These are phyloP conservation scores for Epistrophe grossulariae DNA, from an alignment of 2,888 invertebrate genomes.

Conservation along the genomic window DNA sequence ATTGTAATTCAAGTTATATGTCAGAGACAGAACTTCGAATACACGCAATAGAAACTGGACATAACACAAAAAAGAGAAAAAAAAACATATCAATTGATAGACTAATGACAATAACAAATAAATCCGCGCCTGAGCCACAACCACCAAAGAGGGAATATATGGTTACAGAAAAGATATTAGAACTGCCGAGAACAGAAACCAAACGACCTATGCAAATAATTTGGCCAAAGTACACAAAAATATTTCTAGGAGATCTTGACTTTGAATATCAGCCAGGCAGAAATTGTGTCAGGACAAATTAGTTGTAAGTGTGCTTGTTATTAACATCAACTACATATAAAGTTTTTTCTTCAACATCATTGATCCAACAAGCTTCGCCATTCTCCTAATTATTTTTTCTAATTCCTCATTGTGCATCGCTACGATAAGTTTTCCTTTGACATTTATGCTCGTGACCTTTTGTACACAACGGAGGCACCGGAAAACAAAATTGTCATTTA, in stretches of 20 bases:
- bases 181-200: slow-evolving; percentile 36
- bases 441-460: no score
- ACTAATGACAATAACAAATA: slow-evolving; percentile 54
- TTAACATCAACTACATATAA: background rate
- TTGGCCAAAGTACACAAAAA: slow-evolving; percentile 44
- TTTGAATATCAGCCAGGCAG: slow-evolving; percentile 42
- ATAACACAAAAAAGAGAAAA: slow-evolving; percentile 56
- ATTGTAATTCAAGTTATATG: slow-evolving; percentile 49
- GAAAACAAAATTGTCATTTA: no score
- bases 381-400: no score
- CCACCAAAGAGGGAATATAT: slow-evolving; percentile 54
- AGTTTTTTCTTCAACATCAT: background rate
- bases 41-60: slow-evolving; percentile 56
- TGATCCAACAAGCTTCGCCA: no score
- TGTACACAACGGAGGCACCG: no score
- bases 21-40: slow-evolving; percentile 49
- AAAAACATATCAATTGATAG: slow-evolving; percentile 53
- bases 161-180: slow-evolving; percentile 46
- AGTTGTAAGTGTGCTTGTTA: slow-evolving; percentile 18
- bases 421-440: no score
- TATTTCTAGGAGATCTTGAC: slow-evolving; percentile 62
- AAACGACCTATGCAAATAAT: slow-evolving; percentile 35
- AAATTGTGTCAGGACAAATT: slow-evolving; percentile 63
- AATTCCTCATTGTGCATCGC: no score
- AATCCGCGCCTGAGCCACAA: slow-evolving; percentile 21